Conservation (phyloP, 2,113 vertebrate species). For the Myotis yumanensis region DNA sequence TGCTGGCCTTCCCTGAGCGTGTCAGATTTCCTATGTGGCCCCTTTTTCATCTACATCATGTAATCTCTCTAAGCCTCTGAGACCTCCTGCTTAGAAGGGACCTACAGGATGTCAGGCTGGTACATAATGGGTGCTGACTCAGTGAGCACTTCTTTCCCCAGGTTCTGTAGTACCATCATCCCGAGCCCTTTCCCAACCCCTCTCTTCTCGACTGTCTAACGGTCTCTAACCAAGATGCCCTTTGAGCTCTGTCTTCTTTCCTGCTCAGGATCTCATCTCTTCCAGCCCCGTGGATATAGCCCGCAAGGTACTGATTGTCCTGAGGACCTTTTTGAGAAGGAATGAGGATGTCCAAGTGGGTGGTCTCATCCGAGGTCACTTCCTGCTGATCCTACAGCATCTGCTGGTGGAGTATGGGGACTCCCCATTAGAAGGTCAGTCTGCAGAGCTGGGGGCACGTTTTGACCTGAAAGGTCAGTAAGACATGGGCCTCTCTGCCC, state of each 20-base stretch:
- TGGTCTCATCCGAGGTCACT: slow-evolving; percentile 84
- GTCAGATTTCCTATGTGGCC: background rate
- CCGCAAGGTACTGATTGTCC: slow-evolving; percentile 82
- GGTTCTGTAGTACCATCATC: background rate
- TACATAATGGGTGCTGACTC: background rate
- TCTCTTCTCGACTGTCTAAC: background rate
- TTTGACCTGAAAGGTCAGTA: background rate
- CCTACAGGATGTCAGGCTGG: background rate
- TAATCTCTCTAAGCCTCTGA: background rate
- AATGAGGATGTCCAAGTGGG: slow-evolving; percentile 82
- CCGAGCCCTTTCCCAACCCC: background rate
- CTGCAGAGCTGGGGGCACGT: background rate
- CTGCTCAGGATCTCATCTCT: slow-evolving; percentile 87
- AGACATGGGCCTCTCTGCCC: background rate
- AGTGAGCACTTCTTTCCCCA: background rate
- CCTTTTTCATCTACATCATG: background rate
- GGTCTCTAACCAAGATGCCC: background rate
- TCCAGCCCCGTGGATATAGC: slow-evolving; percentile 84
- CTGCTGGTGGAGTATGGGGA: slow-evolving; percentile 83
- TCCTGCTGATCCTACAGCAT: slow-evolving; percentile 90
- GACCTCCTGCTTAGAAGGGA: background rate
- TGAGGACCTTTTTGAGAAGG: slow-evolving; percentile 84
- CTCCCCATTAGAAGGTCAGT: slow-evolving; percentile 80
- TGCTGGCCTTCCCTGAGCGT: background rate
- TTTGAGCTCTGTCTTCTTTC: slow-evolving; percentile 55